Evolutionary conservation across 2,888 invertebrate genomes (phyloP).

Genomic region (Anagyrus pseudococci): DNA sequence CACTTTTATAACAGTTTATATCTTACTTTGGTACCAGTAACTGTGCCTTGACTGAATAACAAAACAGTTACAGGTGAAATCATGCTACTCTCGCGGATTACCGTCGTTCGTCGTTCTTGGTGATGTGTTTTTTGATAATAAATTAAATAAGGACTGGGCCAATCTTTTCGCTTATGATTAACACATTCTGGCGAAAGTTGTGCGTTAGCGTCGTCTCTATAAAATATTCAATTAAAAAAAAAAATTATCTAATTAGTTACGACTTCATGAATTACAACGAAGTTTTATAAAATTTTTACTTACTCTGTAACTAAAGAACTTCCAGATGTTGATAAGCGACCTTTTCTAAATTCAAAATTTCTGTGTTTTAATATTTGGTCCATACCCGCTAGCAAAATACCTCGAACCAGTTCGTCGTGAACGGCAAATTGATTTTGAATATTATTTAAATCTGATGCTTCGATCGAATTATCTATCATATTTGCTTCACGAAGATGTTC

Average conservation of each 20-base stretch:
- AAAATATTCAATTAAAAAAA: constrained; percentile 38
- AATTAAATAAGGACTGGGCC: constrained; percentile 63
- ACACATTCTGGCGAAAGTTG: constrained; percentile 71
- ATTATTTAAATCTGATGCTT: constrained; percentile 49
- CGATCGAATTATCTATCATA: constrained; percentile 50
- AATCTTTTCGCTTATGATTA: constrained; percentile 64
- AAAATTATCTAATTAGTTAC: background rate
- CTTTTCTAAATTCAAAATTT: constrained; percentile 65
- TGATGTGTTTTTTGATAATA: constrained; percentile 69
- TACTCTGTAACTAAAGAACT: constrained; percentile 66
- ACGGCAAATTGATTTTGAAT: constrained; percentile 64
- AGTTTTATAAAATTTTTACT: no score
- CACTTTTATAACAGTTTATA: constrained; percentile 1
- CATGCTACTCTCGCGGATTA: constrained; percentile 67
- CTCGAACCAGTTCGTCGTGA: constrained; percentile 68
- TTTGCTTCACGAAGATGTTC: constrained; percentile 65
- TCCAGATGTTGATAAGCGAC: constrained; percentile 63
- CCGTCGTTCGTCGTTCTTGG: constrained; percentile 64
- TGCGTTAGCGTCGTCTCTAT: constrained; percentile 66
- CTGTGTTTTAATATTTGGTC: constrained; percentile 65
- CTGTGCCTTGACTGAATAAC: constrained; percentile 62
- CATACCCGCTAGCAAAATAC: constrained; percentile 67
- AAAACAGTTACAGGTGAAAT: constrained; percentile 68
- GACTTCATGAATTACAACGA: no score
- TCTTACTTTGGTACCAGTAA: constrained; percentile 45